Evolutionary conservation across 2,888 invertebrate species (phyloP).

Genomic region (Calameuta pallipes): DNA sequence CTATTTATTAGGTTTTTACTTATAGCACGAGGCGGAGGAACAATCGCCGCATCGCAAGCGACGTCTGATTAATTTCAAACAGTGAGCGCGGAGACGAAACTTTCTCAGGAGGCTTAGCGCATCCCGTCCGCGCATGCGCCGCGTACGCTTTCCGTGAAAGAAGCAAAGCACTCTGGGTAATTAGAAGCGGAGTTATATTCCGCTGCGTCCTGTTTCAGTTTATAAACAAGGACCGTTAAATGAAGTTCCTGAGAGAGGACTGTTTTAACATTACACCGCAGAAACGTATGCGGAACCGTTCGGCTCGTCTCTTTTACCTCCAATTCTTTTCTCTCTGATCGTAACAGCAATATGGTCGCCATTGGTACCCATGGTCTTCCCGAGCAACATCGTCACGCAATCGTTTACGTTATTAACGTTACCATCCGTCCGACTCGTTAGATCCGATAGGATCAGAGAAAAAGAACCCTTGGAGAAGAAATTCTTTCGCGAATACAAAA

Average conservation of each 20-base stretch:
- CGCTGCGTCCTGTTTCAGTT: conserved; percentile 59
- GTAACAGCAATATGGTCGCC: no score
- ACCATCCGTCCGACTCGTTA: no score
- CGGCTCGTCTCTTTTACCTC: no score
- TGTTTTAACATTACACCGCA: background rate
- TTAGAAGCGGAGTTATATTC: conserved; percentile 63
- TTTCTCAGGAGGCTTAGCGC: conserved; percentile 35
- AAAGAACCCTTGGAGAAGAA: no score
- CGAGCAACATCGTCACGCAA: no score
- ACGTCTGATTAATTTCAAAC: conserved; percentile 28
- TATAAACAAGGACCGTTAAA: conserved; percentile 63
- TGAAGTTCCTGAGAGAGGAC: conserved; percentile 46
- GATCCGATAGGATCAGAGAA: no score
- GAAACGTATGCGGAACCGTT: no score
- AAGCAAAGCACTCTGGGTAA: conserved; percentile 62
- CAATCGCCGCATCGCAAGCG: conserved; percentile 46
- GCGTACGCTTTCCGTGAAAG: conserved; percentile 46
- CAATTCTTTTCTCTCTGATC: background rate
- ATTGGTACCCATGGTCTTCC: no score
- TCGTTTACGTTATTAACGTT: no score
- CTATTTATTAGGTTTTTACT: conserved; percentile 65
- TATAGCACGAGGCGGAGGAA: conserved; percentile 49
- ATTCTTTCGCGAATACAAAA: no score
- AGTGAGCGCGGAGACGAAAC: conserved; percentile 45
- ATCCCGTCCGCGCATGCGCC: background rate